A percentile compares a stretch with the other conserved stretches of the same genome.
Evolutionary conservation across 2,888 invertebrate species (phyloP).

Genomic region (Erebia ligea): DNA sequence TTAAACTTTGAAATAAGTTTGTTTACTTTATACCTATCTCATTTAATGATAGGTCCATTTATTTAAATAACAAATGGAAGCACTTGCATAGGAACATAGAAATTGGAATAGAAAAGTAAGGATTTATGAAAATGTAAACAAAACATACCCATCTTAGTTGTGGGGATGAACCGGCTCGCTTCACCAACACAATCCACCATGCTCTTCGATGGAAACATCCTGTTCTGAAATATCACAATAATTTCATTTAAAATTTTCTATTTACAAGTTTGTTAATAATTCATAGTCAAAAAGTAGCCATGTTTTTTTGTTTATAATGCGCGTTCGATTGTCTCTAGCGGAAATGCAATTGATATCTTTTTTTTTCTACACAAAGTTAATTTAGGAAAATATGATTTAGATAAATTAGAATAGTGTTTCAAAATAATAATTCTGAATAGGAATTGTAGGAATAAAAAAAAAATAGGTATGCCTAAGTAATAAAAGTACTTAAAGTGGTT

Average conservation of each 20-base stretch:
- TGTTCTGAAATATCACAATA: conserved; percentile 41
- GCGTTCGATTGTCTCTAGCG: too few relatives aligned
- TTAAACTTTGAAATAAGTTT: too few relatives aligned
- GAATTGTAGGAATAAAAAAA: neutral
- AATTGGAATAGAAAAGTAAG: neutral
- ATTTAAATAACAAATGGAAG: neutral
- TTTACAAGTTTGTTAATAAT: neutral
- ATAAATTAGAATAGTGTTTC: neutral
- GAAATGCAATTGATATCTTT: too few relatives aligned
- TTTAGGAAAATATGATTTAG: neutral
- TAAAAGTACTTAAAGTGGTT: neutral
- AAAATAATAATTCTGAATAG: neutral
- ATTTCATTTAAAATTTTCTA: conserved; percentile 12
- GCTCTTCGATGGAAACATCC: conserved; percentile 63
- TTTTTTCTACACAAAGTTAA: too few relatives aligned
- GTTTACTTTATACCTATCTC: too few relatives aligned
- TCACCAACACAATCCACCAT: conserved; percentile 58
- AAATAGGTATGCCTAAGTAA: too few relatives aligned
- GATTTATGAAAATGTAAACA: neutral
- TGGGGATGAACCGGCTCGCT: conserved; percentile 59
- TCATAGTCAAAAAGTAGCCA: neutral
- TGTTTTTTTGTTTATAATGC: neutral
- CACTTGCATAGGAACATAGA: neutral
- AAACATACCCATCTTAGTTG: conserved; percentile 53
- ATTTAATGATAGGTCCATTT: too few relatives aligned